Evolutionary conservation across 2,888 invertebrate genomes (phyloP).

Genomic region (Drosophila anomelani): DNA sequence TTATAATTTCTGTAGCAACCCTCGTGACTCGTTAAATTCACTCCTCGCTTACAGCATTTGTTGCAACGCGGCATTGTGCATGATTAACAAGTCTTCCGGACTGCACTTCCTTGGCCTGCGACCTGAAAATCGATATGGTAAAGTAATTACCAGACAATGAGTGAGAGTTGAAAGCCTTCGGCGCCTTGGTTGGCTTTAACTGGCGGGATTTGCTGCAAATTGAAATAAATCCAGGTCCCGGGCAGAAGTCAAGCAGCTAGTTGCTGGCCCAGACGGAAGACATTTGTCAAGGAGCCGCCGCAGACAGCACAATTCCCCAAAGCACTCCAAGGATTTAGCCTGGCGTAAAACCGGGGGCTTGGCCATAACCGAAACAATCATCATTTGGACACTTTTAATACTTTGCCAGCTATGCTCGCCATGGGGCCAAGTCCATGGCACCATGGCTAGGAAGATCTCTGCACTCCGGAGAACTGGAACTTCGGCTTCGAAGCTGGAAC

Average conservation of each 20-base stretch:
- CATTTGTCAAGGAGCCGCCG: constrained; percentile 50
- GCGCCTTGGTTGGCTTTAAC: constrained; percentile 15
- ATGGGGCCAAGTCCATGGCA: constrained; percentile 32
- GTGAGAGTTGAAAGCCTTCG: constrained; percentile 20
- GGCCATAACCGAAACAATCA: constrained; percentile 82
- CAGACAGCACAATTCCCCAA: constrained; percentile 47
- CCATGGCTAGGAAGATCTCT: constrained; percentile 5
- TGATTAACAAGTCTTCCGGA: constrained; percentile 54
- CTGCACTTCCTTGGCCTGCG: constrained; percentile 35
- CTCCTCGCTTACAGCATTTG: constrained; percentile 16
- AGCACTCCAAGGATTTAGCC: constrained; percentile 57
- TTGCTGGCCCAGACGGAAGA: constrained; percentile 31
- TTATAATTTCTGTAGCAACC: neutral
- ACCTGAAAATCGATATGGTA: constrained; percentile 66
- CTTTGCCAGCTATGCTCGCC: constrained; percentile 68
- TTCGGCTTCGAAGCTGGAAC: constrained; percentile 35
- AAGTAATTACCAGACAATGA: constrained; percentile 61
- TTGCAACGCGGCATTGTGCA: constrained; percentile 31
- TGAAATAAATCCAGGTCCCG: constrained; percentile 70
- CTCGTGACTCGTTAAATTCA: constrained; percentile 28
- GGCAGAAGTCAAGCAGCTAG: constrained; percentile 20
- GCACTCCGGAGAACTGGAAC: constrained; percentile 28
- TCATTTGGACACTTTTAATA: constrained; percentile 83
- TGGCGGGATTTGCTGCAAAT: constrained; percentile 48
- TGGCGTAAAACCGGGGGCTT: constrained; percentile 40